phyloP scores from a whole-genome alignment of 2,113 vertebrate species.

The Petaurus breviceps region DNA sequence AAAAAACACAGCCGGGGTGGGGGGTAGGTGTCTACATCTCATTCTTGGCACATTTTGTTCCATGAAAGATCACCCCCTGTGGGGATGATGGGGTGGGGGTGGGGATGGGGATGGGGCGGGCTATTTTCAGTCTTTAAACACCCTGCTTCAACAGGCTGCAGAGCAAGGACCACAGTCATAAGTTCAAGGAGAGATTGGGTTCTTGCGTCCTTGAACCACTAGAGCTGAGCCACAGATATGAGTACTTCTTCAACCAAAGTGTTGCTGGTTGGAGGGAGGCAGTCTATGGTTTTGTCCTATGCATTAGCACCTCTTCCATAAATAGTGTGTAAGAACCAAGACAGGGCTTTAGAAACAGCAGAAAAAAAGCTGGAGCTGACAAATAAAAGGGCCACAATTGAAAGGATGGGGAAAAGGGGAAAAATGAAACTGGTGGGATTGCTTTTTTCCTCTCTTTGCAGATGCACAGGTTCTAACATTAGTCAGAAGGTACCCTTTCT shows the following conservation, averaged over 20 bases:
- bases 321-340: conserved; percentile 65
- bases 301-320: conserved; percentile 45
- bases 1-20: not conserved
- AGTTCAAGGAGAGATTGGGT: conserved; percentile 72
- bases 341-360: conserved; percentile 53
- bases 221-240: conserved; percentile 34
- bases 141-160: conserved; percentile 57
- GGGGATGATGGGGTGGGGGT: not conserved
- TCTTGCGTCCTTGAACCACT: conserved; percentile 63
- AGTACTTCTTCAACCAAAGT: conserved; percentile 51
- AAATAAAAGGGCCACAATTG: conserved; percentile 12
- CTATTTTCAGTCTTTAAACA: conserved; percentile 72
- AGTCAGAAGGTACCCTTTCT: not conserved
- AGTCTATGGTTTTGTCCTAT: conserved; percentile 13
- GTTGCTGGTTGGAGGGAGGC: conserved; percentile 58
- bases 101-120: too few species aligned
- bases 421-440: not conserved
- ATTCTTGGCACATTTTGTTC: not conserved
- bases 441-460: not conserved
- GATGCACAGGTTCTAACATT: not conserved
- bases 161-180: conserved; percentile 18
- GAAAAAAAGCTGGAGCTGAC: conserved; percentile 29
- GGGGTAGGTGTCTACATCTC: not conserved
- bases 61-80: not conserved
- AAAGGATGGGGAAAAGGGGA: not conserved